Percentiles rank a stretch among this genome's conserved stretches.
Conservation (phyloP, 2,797 vertebrate species). For the Chiloscyllium punctatum region DNA sequence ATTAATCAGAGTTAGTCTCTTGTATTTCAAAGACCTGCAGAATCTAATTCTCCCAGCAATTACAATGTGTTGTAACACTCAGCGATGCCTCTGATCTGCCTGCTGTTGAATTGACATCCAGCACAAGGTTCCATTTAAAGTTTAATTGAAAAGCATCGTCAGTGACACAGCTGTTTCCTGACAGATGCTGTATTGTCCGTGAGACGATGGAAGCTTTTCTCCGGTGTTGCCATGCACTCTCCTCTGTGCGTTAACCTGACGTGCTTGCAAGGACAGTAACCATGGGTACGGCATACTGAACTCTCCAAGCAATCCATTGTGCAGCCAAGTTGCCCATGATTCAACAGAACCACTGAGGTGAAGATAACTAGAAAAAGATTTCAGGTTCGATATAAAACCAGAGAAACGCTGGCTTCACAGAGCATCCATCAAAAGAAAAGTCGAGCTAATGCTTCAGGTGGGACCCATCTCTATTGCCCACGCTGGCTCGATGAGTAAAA, state of each 20-base stretch:
- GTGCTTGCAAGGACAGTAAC: neutral
- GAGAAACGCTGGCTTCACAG: neutral
- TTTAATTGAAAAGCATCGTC: neutral
- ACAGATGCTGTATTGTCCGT: neutral
- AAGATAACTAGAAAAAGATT: slow-evolving; percentile 18
- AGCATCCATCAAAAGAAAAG: neutral
- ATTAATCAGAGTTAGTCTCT: neutral
- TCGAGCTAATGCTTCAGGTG: neutral
- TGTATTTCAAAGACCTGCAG: neutral
- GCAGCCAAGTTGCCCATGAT: neutral
- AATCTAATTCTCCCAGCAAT: slow-evolving; percentile 13
- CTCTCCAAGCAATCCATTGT: neutral
- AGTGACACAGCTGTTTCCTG: neutral
- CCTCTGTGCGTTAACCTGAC: neutral
- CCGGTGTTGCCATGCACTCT: neutral
- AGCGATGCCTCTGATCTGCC: neutral
- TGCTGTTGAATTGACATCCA: neutral
- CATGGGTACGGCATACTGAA: neutral
- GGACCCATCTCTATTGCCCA: neutral
- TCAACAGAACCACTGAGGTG: neutral
- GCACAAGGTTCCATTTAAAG: neutral
- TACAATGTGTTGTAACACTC: neutral
- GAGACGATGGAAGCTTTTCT: neutral
- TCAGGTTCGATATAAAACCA: neutral
- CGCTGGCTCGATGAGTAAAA: neutral